These are phyloP conservation scores for Dendrolimus punctatus DNA, from an alignment of 1,140 invertebrate species.

Conservation along the genomic window DNA sequence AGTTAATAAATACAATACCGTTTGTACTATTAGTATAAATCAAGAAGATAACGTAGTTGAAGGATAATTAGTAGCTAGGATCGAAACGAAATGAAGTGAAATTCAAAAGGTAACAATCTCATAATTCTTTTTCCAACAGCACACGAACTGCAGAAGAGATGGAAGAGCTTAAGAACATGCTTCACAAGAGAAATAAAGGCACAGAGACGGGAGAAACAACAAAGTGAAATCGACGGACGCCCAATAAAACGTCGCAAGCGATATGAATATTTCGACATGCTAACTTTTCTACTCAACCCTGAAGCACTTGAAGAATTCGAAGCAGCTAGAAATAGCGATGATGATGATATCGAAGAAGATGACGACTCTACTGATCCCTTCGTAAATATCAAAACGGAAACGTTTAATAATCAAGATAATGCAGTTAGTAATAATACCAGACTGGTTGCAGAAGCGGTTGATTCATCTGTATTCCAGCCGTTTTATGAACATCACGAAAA, in stretches of 20 bases:
- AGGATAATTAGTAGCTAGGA: too few species aligned
- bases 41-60: too few species aligned
- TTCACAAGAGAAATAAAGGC: slow-evolving; percentile 31
- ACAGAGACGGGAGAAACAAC: slow-evolving; percentile 21
- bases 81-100: not conserved
- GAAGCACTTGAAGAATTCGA: slow-evolving; percentile 7
- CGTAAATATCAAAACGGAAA: slow-evolving; percentile 12
- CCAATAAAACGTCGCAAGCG: slow-evolving; percentile 19
- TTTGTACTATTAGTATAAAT: too few species aligned
- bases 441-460: slow-evolving; percentile 7
- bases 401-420: slow-evolving; percentile 1
- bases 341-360: slow-evolving; percentile 7
- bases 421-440: not conserved
- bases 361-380: slow-evolving; percentile 20
- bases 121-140: slow-evolving; percentile 14
- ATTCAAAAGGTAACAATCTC: not conserved
- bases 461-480: slow-evolving; percentile 1
- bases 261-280: slow-evolving; percentile 25
- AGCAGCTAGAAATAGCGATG: not conserved
- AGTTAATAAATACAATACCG: too few species aligned
- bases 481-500: slow-evolving; percentile 10
- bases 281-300: slow-evolving; percentile 21
- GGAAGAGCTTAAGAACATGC: slow-evolving; percentile 34
- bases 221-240: slow-evolving; percentile 8
- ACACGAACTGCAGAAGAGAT: slow-evolving; percentile 30